A percentile compares a stretch with the other conserved stretches of the same genome.
Conservation (phyloP, 1,140 invertebrate genomes). For the Drosophila truncata region DNA sequence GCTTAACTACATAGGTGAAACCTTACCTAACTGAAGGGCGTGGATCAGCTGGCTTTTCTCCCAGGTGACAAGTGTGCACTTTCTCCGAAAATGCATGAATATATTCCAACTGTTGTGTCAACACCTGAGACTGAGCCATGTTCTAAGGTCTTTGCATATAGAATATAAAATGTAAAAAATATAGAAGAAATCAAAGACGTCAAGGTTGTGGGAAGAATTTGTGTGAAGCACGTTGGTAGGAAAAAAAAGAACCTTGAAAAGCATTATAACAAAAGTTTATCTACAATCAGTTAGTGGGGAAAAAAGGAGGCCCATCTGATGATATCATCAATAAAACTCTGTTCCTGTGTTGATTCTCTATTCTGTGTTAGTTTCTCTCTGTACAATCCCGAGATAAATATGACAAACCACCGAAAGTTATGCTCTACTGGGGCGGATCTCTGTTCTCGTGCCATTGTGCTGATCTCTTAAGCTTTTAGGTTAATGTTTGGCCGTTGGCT, state of each 20-base stretch:
- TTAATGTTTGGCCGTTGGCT: conserved; percentile 22
- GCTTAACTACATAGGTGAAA: conserved; percentile 2
- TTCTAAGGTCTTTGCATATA: conserved; percentile 27
- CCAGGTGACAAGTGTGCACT: conserved; percentile 65
- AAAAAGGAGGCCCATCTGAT: background rate
- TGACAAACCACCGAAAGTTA: conserved; percentile 37
- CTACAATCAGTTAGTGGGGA: conserved; percentile 9
- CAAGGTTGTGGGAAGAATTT: conserved; percentile 54
- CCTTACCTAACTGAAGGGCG: conserved; percentile 14
- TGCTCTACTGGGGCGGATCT: conserved; percentile 42
- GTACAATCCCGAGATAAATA: background rate
- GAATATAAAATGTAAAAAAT: background rate
- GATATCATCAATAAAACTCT: background rate
- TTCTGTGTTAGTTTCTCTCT: background rate
- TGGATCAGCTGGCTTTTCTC: conserved; percentile 54
- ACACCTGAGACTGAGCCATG: conserved; percentile 6
- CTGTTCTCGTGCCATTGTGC: conserved; percentile 18
- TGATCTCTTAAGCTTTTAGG: conserved; percentile 11
- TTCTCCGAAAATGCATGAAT: conserved; percentile 68
- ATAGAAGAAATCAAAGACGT: conserved; percentile 9
- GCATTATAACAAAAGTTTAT: conserved; percentile 20
- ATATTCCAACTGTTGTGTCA: conserved; percentile 46
- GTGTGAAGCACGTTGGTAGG: conserved; percentile 33
- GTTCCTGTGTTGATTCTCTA: background rate
- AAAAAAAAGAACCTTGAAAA: conserved; percentile 60